Percentiles rank a stretch among this genome's conserved stretches.
phyloP scores from a whole-genome alignment of 2,113 vertebrate genomes.

The Aleadryas rufinucha region DNA sequence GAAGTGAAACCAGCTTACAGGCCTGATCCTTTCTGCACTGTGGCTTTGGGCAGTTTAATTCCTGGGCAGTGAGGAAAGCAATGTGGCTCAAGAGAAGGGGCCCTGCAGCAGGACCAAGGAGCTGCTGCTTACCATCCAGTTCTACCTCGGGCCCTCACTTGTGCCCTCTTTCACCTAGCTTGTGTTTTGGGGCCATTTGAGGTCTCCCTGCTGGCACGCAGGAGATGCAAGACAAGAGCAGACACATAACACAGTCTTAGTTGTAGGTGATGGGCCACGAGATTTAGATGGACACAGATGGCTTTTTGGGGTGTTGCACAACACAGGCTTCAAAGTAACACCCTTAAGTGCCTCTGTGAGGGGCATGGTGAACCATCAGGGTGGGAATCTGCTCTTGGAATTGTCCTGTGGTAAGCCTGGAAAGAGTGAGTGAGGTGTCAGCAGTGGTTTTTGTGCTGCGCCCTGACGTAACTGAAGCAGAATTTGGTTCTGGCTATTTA shows the following conservation, averaged over 20 bases:
- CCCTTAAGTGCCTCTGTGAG: not conserved
- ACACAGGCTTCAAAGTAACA: not conserved
- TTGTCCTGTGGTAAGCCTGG: not conserved
- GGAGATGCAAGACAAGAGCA: not conserved
- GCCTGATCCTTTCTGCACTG: not conserved
- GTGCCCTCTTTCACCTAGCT: not conserved
- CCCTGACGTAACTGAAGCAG: not conserved
- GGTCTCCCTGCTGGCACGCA: not conserved
- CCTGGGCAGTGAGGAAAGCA: not conserved
- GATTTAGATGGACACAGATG: not conserved
- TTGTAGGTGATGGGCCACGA: not conserved
- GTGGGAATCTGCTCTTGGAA: not conserved
- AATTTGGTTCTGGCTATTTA: not conserved
- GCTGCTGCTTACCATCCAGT: not conserved
- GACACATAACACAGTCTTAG: not conserved
- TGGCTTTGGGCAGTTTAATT: not conserved
- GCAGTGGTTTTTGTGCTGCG: not conserved
- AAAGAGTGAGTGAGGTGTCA: not conserved
- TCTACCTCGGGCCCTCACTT: not conserved
- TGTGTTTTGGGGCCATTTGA: not conserved
- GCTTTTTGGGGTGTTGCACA: not conserved
- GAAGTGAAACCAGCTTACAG: not conserved
- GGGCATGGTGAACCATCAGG: rapidly evolving
- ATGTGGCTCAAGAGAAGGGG: not conserved
- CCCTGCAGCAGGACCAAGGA: not conserved